Base-by-base conservation (phyloP, 2,113 vertebrate genomes). In the Pavo muticus region DNA sequence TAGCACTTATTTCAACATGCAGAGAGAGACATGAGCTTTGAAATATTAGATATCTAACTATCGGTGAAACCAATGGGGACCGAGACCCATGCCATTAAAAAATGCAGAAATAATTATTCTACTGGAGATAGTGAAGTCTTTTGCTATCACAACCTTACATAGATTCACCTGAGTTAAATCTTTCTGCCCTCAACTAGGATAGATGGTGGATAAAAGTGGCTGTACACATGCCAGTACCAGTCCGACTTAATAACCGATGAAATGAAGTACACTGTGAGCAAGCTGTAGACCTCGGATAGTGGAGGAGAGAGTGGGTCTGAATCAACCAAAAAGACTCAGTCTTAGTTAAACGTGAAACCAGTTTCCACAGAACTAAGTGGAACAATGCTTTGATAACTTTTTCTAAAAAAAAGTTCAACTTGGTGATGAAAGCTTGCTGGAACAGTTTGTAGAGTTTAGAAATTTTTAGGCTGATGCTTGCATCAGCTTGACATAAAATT, bases 1-100 rank as follows among this genome's bases (percentile, higher is more conserved):
- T 61, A 82, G 81, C 10, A 7, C 11, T 71, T 54, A 60, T 57
- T 65, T 76, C 39, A 71, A 68, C 35, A 61, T n/a, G 13, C 39
- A 65, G 5, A 5, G 2, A 57, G 56, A 47, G 21, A 73, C 11
- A 1, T 1, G 10, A 16, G 54, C 59, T 54, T 72, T 67, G 20
- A 54, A 47, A 71, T 9, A 6, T 12, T 77, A 60, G 39, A 12
- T 54, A 72, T 42, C 14, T 44, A 73, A 39, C 7, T 75, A 23
- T n/a, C 7, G 60, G 27, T 25, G 25, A 77, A 60, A 35, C n/a
- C 20, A 45, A 19, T 79, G 23, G 5, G 15, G 44, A 9, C 44
- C 44, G 4, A 0, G 0, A 30, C 11, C 15, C 44, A 8, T 59
- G 37, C 3, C 23, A 11, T 7, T 68, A 47, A 32, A 24, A 35